A percentile compares a stretch with the other conserved stretches of the same genome.
These are phyloP conservation scores for Mycalesis mineus DNA, from an alignment of 2,888 invertebrate species.

Conservation along the genomic window DNA sequence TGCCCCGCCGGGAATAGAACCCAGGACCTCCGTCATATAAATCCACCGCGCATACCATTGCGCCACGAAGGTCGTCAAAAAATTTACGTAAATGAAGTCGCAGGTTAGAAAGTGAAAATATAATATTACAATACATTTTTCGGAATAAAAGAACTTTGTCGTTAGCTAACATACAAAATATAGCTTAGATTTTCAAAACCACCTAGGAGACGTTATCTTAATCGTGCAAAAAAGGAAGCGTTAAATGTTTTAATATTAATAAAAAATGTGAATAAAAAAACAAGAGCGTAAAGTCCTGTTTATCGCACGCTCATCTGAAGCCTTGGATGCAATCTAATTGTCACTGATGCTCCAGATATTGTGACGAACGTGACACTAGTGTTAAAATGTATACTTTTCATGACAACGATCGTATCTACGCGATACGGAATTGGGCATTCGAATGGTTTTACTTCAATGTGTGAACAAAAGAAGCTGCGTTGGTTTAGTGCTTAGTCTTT, in stretches of 20 bases:
- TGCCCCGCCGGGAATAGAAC: too few species aligned
- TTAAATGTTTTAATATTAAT: slow-evolving; percentile 1
- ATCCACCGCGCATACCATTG: too few species aligned
- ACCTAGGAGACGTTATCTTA: neutral
- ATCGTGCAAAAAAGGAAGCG: slow-evolving; percentile 4
- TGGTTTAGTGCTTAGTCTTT: too few species aligned
- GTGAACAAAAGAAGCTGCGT: neutral
- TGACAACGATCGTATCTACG: slow-evolving; percentile 24
- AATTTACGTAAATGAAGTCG: too few species aligned
- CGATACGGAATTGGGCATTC: slow-evolving; percentile 10
- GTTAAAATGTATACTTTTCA: slow-evolving; percentile 20
- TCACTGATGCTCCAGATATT: slow-evolving; percentile 30
- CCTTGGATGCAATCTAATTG: slow-evolving; percentile 32
- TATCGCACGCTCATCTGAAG: slow-evolving; percentile 32
- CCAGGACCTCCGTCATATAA: too few species aligned
- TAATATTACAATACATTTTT: too few species aligned
- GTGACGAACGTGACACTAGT: slow-evolving; percentile 27
- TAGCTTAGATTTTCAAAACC: neutral
- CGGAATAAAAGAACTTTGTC: too few species aligned
- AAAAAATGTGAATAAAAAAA: slow-evolving; percentile 13
- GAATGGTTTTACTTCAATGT: neutral
- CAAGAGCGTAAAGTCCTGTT: slow-evolving; percentile 10
- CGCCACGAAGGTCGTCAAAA: too few species aligned
- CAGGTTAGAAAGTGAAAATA: too few species aligned
- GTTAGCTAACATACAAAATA: too few species aligned